Evolutionary conservation across 2,888 invertebrate species (phyloP).

Genomic region (Erebia palarica): DNA sequence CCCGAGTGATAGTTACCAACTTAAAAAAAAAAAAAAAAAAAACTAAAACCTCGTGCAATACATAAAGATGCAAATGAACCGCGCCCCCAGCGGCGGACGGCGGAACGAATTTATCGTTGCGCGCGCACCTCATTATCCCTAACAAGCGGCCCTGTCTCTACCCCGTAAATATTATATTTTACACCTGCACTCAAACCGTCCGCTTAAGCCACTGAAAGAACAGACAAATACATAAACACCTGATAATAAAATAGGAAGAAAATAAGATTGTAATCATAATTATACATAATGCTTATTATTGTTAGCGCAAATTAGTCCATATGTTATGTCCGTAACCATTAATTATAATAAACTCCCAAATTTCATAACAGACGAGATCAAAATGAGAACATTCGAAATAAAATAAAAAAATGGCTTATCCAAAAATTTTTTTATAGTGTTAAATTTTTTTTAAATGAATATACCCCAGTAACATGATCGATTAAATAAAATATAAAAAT

Average conservation of each 20-base stretch:
- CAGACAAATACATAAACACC: background rate
- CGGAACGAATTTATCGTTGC: conserved; percentile 72
- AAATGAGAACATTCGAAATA: no score
- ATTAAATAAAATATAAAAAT: no score
- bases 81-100: conserved; percentile 72
- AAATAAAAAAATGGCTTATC: no score
- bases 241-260: background rate
- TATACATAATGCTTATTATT: no score
- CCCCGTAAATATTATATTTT: conserved; percentile 80
- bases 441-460: no score
- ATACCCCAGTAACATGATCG: no score
- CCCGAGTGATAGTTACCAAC: conserved; percentile 46
- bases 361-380: no score
- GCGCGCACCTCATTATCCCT: conserved; percentile 78
- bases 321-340: no score
- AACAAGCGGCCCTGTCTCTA: conserved; percentile 78
- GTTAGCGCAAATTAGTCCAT: no score
- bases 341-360: no score
- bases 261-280: background rate
- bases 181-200: conserved; percentile 69
- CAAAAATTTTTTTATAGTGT: no score
- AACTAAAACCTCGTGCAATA: conserved; percentile 57
- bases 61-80: conserved; percentile 75
- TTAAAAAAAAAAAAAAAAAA: conserved; percentile 23
- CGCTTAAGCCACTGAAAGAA: conserved; percentile 1